Base-by-base conservation (phyloP, 2,888 invertebrate genomes). In the Margaritifera margaritifera region DNA sequence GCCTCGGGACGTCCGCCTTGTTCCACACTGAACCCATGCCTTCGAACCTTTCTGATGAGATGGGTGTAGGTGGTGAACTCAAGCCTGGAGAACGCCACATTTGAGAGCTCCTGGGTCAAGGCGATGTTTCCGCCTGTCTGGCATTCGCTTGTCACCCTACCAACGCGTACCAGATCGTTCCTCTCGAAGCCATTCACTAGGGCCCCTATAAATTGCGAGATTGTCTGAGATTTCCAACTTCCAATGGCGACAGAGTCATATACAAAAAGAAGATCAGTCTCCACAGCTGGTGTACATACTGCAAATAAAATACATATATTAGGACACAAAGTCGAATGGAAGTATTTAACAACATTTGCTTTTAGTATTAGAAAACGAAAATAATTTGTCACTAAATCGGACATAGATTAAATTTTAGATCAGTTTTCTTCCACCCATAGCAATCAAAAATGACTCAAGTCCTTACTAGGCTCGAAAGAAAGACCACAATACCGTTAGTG, bases 171-270 rank as follows among this genome's bases (percentile, higher is more conserved):
- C 50, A 69, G 54, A 6, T 75, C 75, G 20, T 72, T 69, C 11
- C 42, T 22, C 11, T 74, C 20, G 52, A 73, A 73, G 0, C 78
- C 65, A 19, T 62, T 62, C 8, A 77, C 69, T 18, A 78, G 62
- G 15, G 55, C 62, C 20, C 74, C 53, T 56, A 80, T 70, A 27
- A 80, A 77, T 59, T 71, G 62, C 3, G 78, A 69, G 52, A 80
- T 74, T 4, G 70, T 68, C 31, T 62, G 31, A 15, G 80, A 71
- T 52, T 73, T 75, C 42, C 50, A 55, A 3, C 64, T 72, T 27
- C 81, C 80, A 18, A 82, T 62, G 18, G 77, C 68, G 24, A 75
- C 66, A 3, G 79, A 69, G 64, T 82, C 82, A 62, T 76, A 81
- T 20, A 78, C 73, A 61, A 82, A 82, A 62, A 81, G 70, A 55